Conservation (phyloP, 1,140 invertebrate species). For the Probaryconus sp. region DNA sequence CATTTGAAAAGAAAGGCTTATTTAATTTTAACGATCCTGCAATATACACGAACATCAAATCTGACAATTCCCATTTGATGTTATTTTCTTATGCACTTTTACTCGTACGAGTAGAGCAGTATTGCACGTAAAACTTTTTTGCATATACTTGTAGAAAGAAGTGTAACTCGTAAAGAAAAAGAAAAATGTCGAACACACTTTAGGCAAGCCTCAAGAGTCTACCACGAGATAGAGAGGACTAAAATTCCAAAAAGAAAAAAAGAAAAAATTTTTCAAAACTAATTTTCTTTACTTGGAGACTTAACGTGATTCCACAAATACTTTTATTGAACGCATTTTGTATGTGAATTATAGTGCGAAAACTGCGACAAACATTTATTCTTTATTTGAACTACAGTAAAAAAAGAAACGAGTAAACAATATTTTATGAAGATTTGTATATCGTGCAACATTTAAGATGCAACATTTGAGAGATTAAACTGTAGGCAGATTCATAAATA, state of each 20-base stretch:
- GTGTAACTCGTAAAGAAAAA: slow-evolving; percentile 25
- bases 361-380: too few species aligned
- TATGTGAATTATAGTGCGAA: slow-evolving; percentile 10
- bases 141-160: slow-evolving; percentile 39
- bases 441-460: too few species aligned
- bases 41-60: slow-evolving; percentile 29
- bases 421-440: too few species aligned
- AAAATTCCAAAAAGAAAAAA: slow-evolving; percentile 52
- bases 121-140: slow-evolving; percentile 46
- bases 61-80: slow-evolving; percentile 42
- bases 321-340: slow-evolving; percentile 9
- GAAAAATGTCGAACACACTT: slow-evolving; percentile 35
- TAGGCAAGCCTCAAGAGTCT: slow-evolving; percentile 44
- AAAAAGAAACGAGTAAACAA: too few species aligned
- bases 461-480: too few species aligned
- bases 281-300: slow-evolving; percentile 25
- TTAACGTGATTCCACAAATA: slow-evolving; percentile 14
- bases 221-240: slow-evolving; percentile 22
- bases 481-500: slow-evolving; percentile 5
- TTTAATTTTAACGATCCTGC: slow-evolving; percentile 25
- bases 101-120: slow-evolving; percentile 20
- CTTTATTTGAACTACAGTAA: too few species aligned
- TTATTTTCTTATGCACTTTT: slow-evolving; percentile 40
- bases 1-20: too few species aligned
- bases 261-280: slow-evolving; percentile 46